These are phyloP conservation scores for Phylloscopus trochiloides DNA, from an alignment of 2,113 vertebrate genomes.

Conservation along the genomic window DNA sequence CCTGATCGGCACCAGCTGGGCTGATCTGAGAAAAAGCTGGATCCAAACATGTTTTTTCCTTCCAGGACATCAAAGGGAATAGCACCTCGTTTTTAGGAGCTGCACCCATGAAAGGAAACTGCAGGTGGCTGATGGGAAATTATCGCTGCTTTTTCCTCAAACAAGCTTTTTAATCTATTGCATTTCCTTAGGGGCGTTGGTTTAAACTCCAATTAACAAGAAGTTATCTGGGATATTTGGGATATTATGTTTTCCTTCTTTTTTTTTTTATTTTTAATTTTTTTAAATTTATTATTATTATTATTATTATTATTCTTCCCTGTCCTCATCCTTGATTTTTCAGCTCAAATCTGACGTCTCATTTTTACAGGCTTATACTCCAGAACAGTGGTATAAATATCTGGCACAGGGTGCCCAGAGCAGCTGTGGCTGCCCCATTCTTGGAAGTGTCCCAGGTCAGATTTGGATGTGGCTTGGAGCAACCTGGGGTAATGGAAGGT, in stretches of 20 bases:
- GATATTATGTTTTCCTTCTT: accelerated
- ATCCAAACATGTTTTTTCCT: neutral
- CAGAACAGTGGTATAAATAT: accelerated
- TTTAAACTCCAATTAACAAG: neutral
- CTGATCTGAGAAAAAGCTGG: neutral
- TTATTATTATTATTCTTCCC: neutral
- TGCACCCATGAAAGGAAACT: neutral
- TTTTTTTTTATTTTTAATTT: too few species aligned
- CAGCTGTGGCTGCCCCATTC: neutral
- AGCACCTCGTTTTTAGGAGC: neutral
- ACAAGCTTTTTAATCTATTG: neutral
- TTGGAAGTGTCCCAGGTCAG: neutral
- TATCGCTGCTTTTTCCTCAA: neutral
- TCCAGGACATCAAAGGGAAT: slow-evolving; percentile 46
- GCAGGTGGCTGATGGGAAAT: accelerated
- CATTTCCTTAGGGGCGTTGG: neutral
- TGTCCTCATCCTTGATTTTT: neutral
- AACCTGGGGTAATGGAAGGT: neutral
- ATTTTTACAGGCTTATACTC: neutral
- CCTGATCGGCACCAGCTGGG: neutral
- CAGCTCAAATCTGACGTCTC: neutral
- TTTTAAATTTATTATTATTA: too few species aligned
- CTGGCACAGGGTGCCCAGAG: neutral
- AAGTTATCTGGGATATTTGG: neutral
- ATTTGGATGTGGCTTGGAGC: neutral